Evolutionary conservation across 2,113 vertebrate genomes (phyloP).

Genomic region (Eonycteris spelaea): DNA sequence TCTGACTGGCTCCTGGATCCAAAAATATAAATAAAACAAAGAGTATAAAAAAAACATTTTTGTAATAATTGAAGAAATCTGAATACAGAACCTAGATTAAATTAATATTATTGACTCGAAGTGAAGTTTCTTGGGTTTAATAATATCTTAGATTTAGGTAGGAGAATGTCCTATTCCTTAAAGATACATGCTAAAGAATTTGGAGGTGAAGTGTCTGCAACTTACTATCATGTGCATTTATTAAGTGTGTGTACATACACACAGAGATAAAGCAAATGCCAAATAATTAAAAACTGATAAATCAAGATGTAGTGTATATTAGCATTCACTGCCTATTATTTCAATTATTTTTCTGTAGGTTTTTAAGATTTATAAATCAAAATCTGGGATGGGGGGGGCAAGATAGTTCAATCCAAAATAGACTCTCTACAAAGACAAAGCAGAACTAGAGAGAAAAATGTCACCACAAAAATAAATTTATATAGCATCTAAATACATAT

Average conservation of each 20-base stretch:
- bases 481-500: not conserved
- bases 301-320: not conserved
- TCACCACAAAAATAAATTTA: not conserved
- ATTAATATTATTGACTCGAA: not conserved
- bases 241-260: not conserved
- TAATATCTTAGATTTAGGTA: not conserved
- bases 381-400: not conserved
- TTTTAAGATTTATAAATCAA: not conserved
- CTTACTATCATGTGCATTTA: not conserved
- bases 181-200: not conserved
- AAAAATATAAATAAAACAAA: conserved; percentile 1
- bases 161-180: not conserved
- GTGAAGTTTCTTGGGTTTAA: not conserved
- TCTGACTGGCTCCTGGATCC: not conserved
- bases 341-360: not conserved
- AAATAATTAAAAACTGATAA: not conserved
- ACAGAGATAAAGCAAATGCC: not conserved
- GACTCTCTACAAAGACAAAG: not conserved
- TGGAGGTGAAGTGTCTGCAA: not conserved
- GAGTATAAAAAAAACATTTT: not conserved
- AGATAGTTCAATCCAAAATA: not conserved
- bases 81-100: not conserved
- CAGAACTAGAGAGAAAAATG: not conserved
- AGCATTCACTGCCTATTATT: not conserved
- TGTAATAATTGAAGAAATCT: not conserved